These are phyloP conservation scores for Catotricha subobsoleta DNA, from an alignment of 2,888 invertebrate genomes.

Conservation along the genomic window DNA sequence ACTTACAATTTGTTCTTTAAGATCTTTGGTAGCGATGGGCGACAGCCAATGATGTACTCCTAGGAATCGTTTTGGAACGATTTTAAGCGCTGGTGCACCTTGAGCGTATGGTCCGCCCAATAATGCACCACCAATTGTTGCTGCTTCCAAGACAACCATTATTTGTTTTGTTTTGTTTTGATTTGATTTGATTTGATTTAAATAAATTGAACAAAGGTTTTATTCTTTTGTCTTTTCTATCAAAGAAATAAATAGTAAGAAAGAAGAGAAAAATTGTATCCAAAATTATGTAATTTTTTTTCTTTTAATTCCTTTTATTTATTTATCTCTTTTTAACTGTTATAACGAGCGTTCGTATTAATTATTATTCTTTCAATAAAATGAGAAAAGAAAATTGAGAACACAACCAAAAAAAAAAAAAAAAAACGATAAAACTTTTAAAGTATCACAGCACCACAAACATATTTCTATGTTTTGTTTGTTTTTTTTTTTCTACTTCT, in stretches of 20 bases:
- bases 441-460: background rate
- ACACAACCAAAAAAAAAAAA: too few relatives aligned
- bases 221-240: too few relatives aligned
- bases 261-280: too few relatives aligned
- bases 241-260: too few relatives aligned
- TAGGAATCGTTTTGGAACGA: constrained; percentile 78
- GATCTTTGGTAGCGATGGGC: constrained; percentile 62
- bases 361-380: too few relatives aligned
- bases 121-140: constrained; percentile 47
- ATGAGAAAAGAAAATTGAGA: too few relatives aligned
- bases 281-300: constrained; percentile 2
- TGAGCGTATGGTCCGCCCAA: constrained; percentile 66
- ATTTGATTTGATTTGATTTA: background rate
- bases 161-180: constrained; percentile 10
- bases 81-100: constrained; percentile 68
- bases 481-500: background rate
- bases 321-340: too few relatives aligned
- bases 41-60: constrained; percentile 82
- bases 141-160: constrained; percentile 60
- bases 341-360: too few relatives aligned
- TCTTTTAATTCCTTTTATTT: constrained; percentile 1
- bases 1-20: constrained; percentile 62
- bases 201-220: background rate
- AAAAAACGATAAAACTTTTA: too few relatives aligned
- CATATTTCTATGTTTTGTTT: background rate